Conservation (phyloP, 2,888 invertebrate species). For the Ctenicera cuprea region DNA sequence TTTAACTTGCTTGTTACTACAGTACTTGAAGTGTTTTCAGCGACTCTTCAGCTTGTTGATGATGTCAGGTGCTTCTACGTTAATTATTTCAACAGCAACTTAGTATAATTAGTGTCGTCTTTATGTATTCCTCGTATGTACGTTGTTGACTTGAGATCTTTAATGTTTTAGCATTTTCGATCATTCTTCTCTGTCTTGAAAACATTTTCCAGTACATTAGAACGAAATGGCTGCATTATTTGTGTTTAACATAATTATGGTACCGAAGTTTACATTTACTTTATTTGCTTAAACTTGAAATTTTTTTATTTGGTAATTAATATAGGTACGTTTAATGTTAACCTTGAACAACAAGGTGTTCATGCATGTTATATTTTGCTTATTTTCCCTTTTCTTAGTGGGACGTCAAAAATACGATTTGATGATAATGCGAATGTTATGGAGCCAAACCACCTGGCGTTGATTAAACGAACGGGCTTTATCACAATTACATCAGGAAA, state of each 20-base stretch:
- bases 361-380: too few relatives aligned
- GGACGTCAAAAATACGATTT: too few relatives aligned
- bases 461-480: too few relatives aligned
- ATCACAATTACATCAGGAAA: too few relatives aligned
- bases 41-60: background rate
- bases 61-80: background rate
- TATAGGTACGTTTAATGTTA: too few relatives aligned
- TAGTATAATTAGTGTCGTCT: conserved; percentile 23
- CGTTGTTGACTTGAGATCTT: conserved; percentile 1
- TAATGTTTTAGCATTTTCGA: background rate
- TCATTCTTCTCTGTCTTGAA: background rate
- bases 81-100: conserved; percentile 26
- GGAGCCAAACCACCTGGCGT: too few relatives aligned
- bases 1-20: conserved; percentile 7
- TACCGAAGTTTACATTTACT: background rate
- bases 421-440: too few relatives aligned
- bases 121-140: background rate
- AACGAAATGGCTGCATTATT: background rate
- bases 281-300: background rate
- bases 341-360: too few relatives aligned
- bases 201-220: background rate
- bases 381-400: too few relatives aligned
- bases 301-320: background rate
- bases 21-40: conserved; percentile 13
- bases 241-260: too few relatives aligned